Evolutionary conservation across 1,140 invertebrate genomes (phyloP).

Genomic region (Drosophila lowei): DNA sequence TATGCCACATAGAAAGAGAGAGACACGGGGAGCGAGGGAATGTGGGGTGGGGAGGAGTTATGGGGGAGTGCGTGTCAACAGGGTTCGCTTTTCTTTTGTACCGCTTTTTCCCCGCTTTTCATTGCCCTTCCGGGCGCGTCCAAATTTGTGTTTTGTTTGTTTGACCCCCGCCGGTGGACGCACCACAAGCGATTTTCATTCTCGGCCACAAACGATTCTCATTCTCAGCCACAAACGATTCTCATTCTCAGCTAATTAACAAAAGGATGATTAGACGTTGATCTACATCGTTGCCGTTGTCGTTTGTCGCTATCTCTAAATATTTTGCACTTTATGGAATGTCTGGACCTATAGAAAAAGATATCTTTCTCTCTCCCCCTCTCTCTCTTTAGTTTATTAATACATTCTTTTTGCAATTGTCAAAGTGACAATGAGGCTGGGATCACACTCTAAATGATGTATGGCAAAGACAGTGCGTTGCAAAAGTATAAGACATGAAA

Average conservation of each 20-base stretch:
- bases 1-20: conserved; percentile 38
- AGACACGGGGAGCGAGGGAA: conserved; percentile 1
- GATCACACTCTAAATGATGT: neutral
- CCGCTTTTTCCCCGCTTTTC: conserved; percentile 27
- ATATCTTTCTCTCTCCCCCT: too few relatives aligned
- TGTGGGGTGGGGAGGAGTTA: neutral
- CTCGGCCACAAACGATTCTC: conserved; percentile 12
- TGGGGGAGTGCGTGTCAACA: conserved; percentile 58
- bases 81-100: conserved; percentile 32
- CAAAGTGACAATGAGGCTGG: conserved; percentile 17
- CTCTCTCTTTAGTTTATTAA: too few relatives aligned
- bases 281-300: too few relatives aligned
- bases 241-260: conserved; percentile 68
- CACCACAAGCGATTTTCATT: conserved; percentile 27
- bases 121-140: conserved; percentile 55
- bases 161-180: conserved; percentile 26
- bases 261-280: neutral
- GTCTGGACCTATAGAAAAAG: too few relatives aligned
- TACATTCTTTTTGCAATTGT: conserved; percentile 31
- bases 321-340: too few relatives aligned
- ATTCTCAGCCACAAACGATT: conserved; percentile 47
- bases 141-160: conserved; percentile 37
- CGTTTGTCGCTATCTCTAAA: too few relatives aligned
- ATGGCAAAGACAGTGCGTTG: neutral
- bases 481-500: neutral